Conservation (phyloP, 2,888 invertebrate genomes). For the Melieria crassipennis region DNA sequence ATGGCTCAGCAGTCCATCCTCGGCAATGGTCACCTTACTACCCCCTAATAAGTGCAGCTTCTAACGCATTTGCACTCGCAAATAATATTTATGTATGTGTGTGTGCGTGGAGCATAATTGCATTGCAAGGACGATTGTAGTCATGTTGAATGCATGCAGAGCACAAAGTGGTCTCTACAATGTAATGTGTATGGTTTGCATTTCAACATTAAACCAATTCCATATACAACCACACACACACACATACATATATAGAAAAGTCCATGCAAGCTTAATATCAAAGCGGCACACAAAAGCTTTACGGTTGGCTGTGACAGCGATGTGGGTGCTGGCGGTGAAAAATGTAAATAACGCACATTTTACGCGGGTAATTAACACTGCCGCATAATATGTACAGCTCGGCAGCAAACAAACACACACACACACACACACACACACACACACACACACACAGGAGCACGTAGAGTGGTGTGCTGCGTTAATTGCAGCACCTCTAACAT, state of each 20-base stretch:
- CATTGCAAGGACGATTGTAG: background rate
- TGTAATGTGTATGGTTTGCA: background rate
- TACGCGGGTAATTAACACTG: conserved; percentile 5
- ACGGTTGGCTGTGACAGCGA: too few relatives aligned
- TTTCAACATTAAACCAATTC: background rate
- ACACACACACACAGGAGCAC: background rate
- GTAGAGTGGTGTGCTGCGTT: too few relatives aligned
- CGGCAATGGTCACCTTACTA: too few relatives aligned
- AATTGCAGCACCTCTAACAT: too few relatives aligned
- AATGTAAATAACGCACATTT: conserved; percentile 6
- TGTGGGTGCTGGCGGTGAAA: background rate
- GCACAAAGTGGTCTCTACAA: background rate
- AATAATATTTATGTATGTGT: conserved; percentile 1
- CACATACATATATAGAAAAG: background rate
- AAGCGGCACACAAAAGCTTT: too few relatives aligned
- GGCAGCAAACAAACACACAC: background rate
- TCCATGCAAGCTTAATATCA: conserved; percentile 4
- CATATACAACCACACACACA: background rate
- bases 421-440: background rate
- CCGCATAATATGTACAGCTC: background rate
- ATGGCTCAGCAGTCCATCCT: too few relatives aligned
- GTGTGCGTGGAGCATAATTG: background rate
- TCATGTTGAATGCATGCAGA: background rate
- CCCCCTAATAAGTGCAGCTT: too few relatives aligned
- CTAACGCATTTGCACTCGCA: background rate